Evolutionary conservation across 1,140 invertebrate genomes (phyloP), one percentile per base, ranked within the genome.

Genomic region (Hyles vespertilio): DNA sequence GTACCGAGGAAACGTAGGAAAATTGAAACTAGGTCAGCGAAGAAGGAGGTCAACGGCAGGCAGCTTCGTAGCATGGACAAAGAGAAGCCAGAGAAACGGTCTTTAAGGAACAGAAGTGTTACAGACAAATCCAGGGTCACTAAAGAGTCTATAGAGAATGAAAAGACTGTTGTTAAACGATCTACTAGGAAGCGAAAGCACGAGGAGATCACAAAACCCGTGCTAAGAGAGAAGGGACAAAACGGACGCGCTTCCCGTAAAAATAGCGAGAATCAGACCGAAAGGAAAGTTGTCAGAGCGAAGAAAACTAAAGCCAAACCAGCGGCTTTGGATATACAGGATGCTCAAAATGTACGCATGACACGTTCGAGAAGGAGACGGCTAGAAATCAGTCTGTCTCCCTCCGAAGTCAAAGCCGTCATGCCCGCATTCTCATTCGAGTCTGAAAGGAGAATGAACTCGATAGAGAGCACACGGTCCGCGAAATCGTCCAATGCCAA

Each of bases 101-200:
- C 51, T 8, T 48, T 69, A 0, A 61, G 65, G 33, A 69, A 50
- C 44, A 65, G 64, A 43, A 67, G 61, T 12, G 40, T 44, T 2
- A 67, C 59, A 3, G 70, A 70, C 3, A 72, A 81, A 44, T 69
- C 69, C 3, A 71, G 77, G 47, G 64, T 69, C 3, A 78, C 79
- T n/a, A 86, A 88, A 61, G 85, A 87, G 47, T 87, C 84, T 0
- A 88, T 88, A 51, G 85, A 88, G 56, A 88, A 88, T 46, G 84
- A 88, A 3, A 85, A 84, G 56, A 72, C 69, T 0, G 61, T 63
- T 0, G 64, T 68, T 4, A 77, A 70, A 0, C 70, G 77, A 55
- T 63, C 63, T 1, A 85, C 82, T 0, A 61, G 84, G 5, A 88
- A 88, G 47, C 49, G 84, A 9, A 71, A 69, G 32, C 59, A 75